Conservation (phyloP, 2,797 vertebrate genomes). For the Gorsachius magnificus region DNA sequence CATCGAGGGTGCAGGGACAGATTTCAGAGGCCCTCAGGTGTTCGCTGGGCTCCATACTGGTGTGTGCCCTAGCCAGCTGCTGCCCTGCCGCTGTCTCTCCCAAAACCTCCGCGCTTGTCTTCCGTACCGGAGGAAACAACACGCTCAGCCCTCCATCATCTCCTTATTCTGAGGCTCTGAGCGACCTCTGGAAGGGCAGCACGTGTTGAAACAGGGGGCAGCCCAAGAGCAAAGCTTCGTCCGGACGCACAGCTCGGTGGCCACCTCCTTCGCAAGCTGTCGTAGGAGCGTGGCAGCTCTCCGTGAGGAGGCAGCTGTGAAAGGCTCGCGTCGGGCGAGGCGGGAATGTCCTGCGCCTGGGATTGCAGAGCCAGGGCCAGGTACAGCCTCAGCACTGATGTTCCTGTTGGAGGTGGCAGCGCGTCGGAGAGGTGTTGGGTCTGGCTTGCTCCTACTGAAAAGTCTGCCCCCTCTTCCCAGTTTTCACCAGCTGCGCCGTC, state of each 20-base stretch:
- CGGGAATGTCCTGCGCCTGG: background rate
- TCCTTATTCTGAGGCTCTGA: background rate
- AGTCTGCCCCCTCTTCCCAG: too few relatives aligned
- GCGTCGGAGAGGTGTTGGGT: background rate
- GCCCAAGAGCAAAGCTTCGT: background rate
- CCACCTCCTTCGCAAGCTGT: background rate
- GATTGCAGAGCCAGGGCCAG: background rate
- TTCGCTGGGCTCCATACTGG: background rate
- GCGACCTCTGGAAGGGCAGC: background rate
- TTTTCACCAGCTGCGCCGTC: background rate
- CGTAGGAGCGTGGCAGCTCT: background rate
- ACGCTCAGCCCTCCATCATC: background rate
- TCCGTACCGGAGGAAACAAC: background rate
- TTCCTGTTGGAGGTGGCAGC: background rate
- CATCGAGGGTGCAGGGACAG: background rate
- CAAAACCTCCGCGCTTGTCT: too few relatives aligned
- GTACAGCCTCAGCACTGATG: background rate
- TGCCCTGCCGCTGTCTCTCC: background rate
- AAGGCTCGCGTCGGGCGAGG: too few relatives aligned
- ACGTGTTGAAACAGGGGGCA: background rate
- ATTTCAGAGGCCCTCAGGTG: background rate
- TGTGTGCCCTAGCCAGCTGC: background rate
- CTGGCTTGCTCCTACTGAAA: background rate
- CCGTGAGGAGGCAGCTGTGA: too few relatives aligned
- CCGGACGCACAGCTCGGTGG: background rate